A percentile compares a stretch with the other conserved stretches of the same genome.
These are phyloP conservation scores for Phyllostomus hastatus DNA, from an alignment of 2,113 vertebrate genomes.

Conservation along the genomic window DNA sequence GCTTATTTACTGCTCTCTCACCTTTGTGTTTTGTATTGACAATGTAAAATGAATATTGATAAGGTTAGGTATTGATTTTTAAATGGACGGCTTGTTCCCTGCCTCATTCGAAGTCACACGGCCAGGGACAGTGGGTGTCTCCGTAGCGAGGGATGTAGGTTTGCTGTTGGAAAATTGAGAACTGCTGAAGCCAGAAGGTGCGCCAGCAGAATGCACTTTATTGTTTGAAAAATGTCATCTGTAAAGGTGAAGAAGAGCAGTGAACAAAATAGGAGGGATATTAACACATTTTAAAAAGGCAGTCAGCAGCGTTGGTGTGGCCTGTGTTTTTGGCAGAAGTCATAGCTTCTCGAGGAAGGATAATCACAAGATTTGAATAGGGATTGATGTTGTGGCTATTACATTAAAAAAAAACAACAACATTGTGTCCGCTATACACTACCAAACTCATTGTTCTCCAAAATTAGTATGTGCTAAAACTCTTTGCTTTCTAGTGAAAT, in stretches of 20 bases:
- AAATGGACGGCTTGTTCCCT: constrained; percentile 83
- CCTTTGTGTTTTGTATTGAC: constrained; percentile 87
- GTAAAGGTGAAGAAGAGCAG: constrained; percentile 75
- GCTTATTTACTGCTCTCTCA: constrained; percentile 88
- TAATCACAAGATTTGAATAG: background rate
- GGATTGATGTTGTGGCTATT: background rate
- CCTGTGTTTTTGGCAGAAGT: constrained; percentile 33
- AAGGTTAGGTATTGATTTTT: constrained; percentile 87
- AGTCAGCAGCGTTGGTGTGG: background rate
- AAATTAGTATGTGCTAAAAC: constrained; percentile 21
- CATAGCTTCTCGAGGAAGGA: background rate
- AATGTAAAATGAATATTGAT: constrained; percentile 90
- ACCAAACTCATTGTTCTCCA: background rate
- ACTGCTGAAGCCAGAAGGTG: constrained; percentile 75
- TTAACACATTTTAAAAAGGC: background rate
- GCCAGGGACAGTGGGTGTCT: constrained; percentile 72
- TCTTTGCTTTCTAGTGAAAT: constrained; percentile 11
- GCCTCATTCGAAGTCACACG: constrained; percentile 84
- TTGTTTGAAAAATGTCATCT: constrained; percentile 77
- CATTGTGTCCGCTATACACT: background rate
- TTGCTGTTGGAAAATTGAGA: constrained; percentile 77
- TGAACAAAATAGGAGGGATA: constrained; percentile 60
- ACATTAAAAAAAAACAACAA: background rate
- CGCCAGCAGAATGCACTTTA: constrained; percentile 71
- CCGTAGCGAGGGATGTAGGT: constrained; percentile 73